Evolutionary conservation across 2,888 invertebrate species (phyloP).

Genomic region (Agrochola circellaris): DNA sequence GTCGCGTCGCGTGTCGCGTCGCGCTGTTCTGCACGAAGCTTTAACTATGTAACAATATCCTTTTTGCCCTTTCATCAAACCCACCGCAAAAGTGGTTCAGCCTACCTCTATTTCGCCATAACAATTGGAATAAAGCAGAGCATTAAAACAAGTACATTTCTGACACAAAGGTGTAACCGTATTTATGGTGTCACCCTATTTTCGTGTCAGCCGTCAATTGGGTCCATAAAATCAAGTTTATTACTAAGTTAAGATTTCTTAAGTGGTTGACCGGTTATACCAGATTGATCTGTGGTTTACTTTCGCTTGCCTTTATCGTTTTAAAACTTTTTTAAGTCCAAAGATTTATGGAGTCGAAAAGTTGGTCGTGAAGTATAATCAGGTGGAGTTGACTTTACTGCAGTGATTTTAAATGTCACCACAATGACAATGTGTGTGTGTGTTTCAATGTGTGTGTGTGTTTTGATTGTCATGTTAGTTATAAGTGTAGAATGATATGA

Average conservation of each 20-base stretch:
- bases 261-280: conserved; percentile 56
- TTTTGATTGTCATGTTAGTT: too few species aligned
- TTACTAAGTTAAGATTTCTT: conserved; percentile 58
- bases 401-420: neutral
- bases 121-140: conserved; percentile 23
- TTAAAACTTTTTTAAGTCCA: conserved; percentile 36
- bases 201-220: conserved; percentile 44
- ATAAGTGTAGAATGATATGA: neutral
- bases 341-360: conserved; percentile 45
- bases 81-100: neutral
- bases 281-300: conserved; percentile 39
- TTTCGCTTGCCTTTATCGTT: conserved; percentile 56
- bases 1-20: too few species aligned
- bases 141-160: conserved; percentile 17
- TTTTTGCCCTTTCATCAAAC: neutral
- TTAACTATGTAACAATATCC: neutral
- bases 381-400: neutral
- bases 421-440: too few species aligned
- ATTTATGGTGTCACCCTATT: conserved; percentile 46
- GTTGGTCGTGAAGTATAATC: conserved; percentile 7
- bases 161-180: conserved; percentile 42
- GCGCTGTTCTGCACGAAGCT: too few species aligned
- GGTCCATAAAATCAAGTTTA: conserved; percentile 60
- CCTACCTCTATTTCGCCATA: neutral
- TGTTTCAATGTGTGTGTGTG: too few species aligned